These are phyloP conservation scores for Marmota monax DNA, from an alignment of 2,113 vertebrate genomes.

Conservation along the genomic window DNA sequence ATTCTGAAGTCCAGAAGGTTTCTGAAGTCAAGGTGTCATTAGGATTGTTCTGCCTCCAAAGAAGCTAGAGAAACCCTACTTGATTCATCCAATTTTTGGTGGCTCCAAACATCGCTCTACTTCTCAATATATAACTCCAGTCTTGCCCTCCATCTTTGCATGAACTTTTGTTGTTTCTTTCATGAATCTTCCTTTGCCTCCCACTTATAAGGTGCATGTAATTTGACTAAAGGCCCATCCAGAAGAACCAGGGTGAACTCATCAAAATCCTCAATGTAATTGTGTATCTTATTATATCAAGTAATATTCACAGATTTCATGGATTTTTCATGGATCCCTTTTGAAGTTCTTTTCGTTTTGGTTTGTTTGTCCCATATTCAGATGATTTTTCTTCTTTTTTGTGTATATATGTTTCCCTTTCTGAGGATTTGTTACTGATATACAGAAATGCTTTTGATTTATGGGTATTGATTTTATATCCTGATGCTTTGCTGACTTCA, in stretches of 20 bases:
- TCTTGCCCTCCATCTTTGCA: background rate
- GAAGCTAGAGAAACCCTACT: background rate
- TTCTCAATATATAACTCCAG: background rate
- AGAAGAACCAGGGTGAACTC: background rate
- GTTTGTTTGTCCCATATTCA: background rate
- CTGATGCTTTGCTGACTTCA: too few relatives aligned
- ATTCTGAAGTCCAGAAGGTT: background rate
- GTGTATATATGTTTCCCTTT: too few relatives aligned
- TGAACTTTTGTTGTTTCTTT: background rate
- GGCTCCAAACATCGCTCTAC: background rate
- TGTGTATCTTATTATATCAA: background rate
- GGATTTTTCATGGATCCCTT: background rate
- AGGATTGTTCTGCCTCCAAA: background rate
- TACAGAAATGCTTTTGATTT: too few relatives aligned
- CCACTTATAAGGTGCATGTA: background rate
- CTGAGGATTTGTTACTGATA: too few relatives aligned
- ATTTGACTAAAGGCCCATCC: background rate
- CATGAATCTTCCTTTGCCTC: background rate
- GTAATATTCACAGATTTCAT: background rate
- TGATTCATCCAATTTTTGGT: background rate
- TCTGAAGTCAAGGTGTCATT: background rate
- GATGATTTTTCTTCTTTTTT: background rate
- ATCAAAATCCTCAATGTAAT: background rate
- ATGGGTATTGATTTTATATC: too few relatives aligned
- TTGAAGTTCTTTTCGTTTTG: background rate